Evolutionary conservation across 2,797 vertebrate species (phyloP).

Genomic region (Acipenser oxyrinchus): DNA sequence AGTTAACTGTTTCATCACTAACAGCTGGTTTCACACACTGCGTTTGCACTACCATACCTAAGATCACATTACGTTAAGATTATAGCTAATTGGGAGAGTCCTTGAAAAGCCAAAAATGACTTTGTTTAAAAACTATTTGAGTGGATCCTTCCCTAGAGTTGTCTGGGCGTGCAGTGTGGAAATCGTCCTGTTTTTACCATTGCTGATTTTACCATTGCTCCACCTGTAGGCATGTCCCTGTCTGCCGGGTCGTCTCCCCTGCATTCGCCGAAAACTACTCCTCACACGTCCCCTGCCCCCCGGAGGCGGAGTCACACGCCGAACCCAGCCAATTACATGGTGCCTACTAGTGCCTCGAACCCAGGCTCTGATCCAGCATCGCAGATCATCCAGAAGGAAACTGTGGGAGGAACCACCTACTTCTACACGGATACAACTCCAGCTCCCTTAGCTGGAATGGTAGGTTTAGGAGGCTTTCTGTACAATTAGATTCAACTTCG

Average conservation of each 20-base stretch:
- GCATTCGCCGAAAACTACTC: conserved; percentile 97
- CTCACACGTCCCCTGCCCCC: conserved; percentile 92
- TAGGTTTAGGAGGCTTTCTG: conserved; percentile 38
- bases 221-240: conserved; percentile 84
- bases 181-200: too few relatives aligned
- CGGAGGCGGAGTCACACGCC: conserved; percentile 96
- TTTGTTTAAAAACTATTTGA: too few relatives aligned
- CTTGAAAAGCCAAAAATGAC: too few relatives aligned
- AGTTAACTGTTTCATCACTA: too few relatives aligned
- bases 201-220: conserved; percentile 21
- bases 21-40: too few relatives aligned
- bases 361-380: conserved; percentile 66
- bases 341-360: conserved; percentile 81
- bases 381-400: conserved; percentile 95
- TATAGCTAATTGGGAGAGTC: too few relatives aligned
- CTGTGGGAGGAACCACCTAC: conserved; percentile 95
- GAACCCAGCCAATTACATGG: conserved; percentile 92
- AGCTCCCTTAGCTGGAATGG: conserved; percentile 90
- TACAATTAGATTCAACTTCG: too few relatives aligned
- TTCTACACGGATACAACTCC: conserved; percentile 98
- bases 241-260: conserved; percentile 97
- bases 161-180: too few relatives aligned
- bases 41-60: too few relatives aligned
- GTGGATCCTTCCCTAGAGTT: too few relatives aligned
- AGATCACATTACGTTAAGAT: too few relatives aligned